phyloP scores from a whole-genome alignment of 2,888 invertebrate species.

The Agrenia bidenticulata region DNA sequence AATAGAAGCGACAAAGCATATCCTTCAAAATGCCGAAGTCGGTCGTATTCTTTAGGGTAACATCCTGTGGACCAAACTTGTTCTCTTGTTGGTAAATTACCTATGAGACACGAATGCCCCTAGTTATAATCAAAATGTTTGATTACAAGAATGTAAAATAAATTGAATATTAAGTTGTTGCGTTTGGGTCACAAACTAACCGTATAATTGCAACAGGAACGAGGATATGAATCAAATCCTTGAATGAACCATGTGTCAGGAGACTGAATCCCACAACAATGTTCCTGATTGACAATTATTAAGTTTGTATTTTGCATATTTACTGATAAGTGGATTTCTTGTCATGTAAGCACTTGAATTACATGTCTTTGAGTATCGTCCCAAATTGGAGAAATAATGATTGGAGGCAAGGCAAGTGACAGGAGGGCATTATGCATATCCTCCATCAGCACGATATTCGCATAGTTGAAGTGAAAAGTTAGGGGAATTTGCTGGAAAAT shows the following conservation, averaged over 20 bases:
- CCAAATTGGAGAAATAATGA: slow-evolving; percentile 21
- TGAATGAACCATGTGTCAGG: slow-evolving; percentile 18
- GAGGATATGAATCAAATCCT: slow-evolving; percentile 15
- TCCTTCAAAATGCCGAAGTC: slow-evolving; percentile 18
- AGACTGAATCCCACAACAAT: slow-evolving; percentile 31
- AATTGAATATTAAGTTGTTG: not conserved
- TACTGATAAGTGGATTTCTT: not conserved
- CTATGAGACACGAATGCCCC: not conserved
- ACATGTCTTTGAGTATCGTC: slow-evolving; percentile 35
- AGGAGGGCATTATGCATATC: slow-evolving; percentile 17
- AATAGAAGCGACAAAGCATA: slow-evolving; percentile 21
- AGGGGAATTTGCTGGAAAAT: slow-evolving; percentile 33
- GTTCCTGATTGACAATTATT: slow-evolving; percentile 13
- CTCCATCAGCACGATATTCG: slow-evolving; percentile 16
- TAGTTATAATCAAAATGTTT: not conserved
- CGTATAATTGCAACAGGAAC: slow-evolving; percentile 29
- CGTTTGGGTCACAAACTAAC: slow-evolving; percentile 10
- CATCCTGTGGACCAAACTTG: slow-evolving; percentile 24
- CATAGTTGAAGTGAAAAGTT: slow-evolving; percentile 32
- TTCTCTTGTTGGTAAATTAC: slow-evolving; percentile 5
- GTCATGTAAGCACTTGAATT: not conserved
- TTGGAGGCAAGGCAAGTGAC: slow-evolving; percentile 16
- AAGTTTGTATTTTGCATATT: not conserved
- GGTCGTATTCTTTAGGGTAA: slow-evolving; percentile 14
- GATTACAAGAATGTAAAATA: not conserved